Evolutionary conservation across 1,140 invertebrate genomes (phyloP).

Genomic region (Ips typographus): DNA sequence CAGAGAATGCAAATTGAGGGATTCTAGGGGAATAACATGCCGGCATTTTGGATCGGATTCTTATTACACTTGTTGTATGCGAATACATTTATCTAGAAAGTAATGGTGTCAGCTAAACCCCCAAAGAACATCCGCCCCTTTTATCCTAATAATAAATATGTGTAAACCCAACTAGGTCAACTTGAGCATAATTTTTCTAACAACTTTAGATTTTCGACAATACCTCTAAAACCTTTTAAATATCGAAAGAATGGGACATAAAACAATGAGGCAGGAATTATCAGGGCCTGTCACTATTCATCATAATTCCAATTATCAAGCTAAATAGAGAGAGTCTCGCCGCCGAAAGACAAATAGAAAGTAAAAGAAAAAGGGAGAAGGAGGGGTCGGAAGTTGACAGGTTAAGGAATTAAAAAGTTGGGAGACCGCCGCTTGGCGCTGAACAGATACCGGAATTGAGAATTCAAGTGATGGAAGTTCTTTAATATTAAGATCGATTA

Average conservation of each 20-base stretch:
- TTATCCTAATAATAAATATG: too few relatives aligned
- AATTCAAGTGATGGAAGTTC: conserved; percentile 34
- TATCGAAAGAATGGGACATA: conserved; percentile 1
- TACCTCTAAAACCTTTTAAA: neutral
- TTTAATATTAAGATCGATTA: conserved; percentile 36
- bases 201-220: too few relatives aligned
- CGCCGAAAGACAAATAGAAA: conserved; percentile 22
- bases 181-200: too few relatives aligned
- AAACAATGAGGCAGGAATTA: conserved; percentile 11
- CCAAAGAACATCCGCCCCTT: too few relatives aligned
- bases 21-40: conserved; percentile 13
- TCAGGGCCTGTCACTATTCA: conserved; percentile 30
- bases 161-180: too few relatives aligned
- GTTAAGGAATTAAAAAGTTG: conserved; percentile 35
- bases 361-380: conserved; percentile 5
- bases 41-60: conserved; percentile 6
- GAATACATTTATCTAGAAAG: conserved; percentile 2
- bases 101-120: neutral
- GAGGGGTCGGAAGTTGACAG: conserved; percentile 31
- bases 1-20: conserved; percentile 15
- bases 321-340: conserved; percentile 22
- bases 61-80: neutral
- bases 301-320: conserved; percentile 35
- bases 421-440: conserved; percentile 30
- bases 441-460: conserved; percentile 34